Base-by-base conservation (phyloP, 2,797 vertebrate genomes). In the Meda fulgida region DNA sequence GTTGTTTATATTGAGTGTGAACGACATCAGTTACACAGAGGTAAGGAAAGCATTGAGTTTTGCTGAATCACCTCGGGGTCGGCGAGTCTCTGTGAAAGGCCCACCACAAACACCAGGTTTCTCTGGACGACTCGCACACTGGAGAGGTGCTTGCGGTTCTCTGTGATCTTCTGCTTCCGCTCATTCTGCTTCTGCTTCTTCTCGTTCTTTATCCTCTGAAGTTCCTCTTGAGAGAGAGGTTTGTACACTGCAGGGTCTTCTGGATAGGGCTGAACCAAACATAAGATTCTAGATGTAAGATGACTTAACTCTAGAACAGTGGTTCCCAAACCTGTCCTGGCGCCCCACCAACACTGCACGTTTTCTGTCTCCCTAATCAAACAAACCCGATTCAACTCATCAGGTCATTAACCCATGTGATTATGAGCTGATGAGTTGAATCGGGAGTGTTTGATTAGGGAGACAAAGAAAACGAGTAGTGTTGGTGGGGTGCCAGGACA, bases 161-260 rank as follows among this genome's bases (percentile, higher is more conserved):
- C 97, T 92, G 97, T 97, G 92, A 97, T 96, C 94, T 97, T 97
- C 93, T 97, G 97, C 93, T 97, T 97, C 86, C 95, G 95, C 89
- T 97, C 97, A 46, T 96, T 97, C 92, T 97, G 97, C 92, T 97
- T 97, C 90, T 97, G 96, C 90, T 97, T 97, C 92, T 97, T 97
- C 93, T 97, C 96, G 58, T 95, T 97, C 93, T 97, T 97, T 96
- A 97, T 97, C 95, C 96, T 96, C 92, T 97, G 97, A 85, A 97
- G 94, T 90, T 97, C 97, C 92, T 97, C 96, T 91, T 96, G 96
- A 91, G 96, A 97, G 80, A 97, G 96, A 89, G 96, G 97, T 93
- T 97, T 97, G 93, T 97, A 97, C 85, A 97, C 96, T 88, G 97
- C 97, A 88, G 97, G 97, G 91, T 97, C 96, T 94, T 97, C 97